Base-by-base conservation (phyloP, 2,888 invertebrate genomes). In the Tipula unca region DNA sequence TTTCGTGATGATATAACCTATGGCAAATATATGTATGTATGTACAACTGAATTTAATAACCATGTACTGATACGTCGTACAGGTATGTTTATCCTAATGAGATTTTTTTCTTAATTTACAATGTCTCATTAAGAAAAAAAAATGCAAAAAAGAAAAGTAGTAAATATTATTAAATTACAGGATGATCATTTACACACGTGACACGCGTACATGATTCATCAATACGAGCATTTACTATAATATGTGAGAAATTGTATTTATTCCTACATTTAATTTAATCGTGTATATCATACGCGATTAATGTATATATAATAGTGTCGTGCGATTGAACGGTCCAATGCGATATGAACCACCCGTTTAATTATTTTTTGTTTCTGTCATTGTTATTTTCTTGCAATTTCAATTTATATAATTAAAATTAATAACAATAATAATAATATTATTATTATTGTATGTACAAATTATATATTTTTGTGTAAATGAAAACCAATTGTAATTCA, bases 1-100 rank as follows among this genome's bases (percentile, higher is more conserved):
- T 69, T 69, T 69, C 69, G 69, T 69, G 69, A 69, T 69, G 69
- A 69, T 69, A 69, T 69, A 69, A 69, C 69, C 69, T 69, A 69
- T 69, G 69, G 69, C 69, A 69, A 69, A 69, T n/a, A n/a, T n/a
- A n/a, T n/a, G n/a, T n/a, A n/a, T n/a, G n/a, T n/a, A n/a, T 48
- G n/a, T 48, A 48, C 69, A 69, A 69, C 69, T 69, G 69, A 69
- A 69, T 69, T 25, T 69, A 69, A 69, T 69, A 69, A 69, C 25
- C 69, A 25, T 69, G 69, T 69, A 69, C 69, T 69, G 69, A 69
- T 69, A 69, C 69, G 25, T 69, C 25, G 69, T 69, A 69, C 69
- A 69, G 69, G 69, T 69, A 69, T 69, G 69, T 69, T 69, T 69
- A 69, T 69, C 69, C 69, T 69, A 69, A 69, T 69, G 69, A 69